Base-by-base conservation (phyloP, 35 echinoderm and acorn worm species). In the Acanthaster planci region DNA sequence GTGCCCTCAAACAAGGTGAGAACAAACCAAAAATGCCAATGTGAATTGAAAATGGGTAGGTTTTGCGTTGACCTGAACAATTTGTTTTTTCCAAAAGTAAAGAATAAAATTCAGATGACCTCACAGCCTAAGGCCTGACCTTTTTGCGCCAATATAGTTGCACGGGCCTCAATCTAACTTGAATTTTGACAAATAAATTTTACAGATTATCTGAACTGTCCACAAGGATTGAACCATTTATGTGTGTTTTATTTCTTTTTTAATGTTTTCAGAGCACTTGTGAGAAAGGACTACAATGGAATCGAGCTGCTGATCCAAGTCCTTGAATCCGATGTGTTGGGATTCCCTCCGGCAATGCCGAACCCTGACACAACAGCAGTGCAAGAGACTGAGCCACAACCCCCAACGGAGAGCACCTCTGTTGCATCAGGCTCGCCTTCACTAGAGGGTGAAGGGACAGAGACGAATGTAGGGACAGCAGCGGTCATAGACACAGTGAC, bases 1-100 rank as follows among this genome's bases (percentile, higher is more conserved):
- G 3, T 86, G 84, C 75, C 90, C 86, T 47, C 68, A 90, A 39
- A 67, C 87, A 76, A 97, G 94, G 94, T 97, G 56, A 83, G 54
- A 14, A 31, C 60, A 47, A 6, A 12, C 12, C 42, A 47, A 47
- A 12, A 47, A 47, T 6, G 42, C 42, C 4, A 12, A 4, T 47
- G 4, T 6, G 12, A 47, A 6, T 47, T 12, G 12, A 47, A 47
- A 47, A 6, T 47, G 4, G 12, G 12, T 12, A 47, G 42, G 42
- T 47, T 47, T 47, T 47, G n/a, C n/a, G n/a, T n/a, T n/a, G n/a
- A n/a, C n/a, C n/a, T n/a, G n/a, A n/a, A n/a, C n/a, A n/a, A n/a
- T n/a, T n/a, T n/a, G n/a, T n/a, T n/a, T n/a, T n/a, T n/a, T n/a
- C n/a, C n/a, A n/a, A n/a, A n/a, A n/a, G n/a, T n/a, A n/a, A n/a